Conservation (phyloP, 1,140 invertebrate species). For the Caenorhabditis briggsae region DNA sequence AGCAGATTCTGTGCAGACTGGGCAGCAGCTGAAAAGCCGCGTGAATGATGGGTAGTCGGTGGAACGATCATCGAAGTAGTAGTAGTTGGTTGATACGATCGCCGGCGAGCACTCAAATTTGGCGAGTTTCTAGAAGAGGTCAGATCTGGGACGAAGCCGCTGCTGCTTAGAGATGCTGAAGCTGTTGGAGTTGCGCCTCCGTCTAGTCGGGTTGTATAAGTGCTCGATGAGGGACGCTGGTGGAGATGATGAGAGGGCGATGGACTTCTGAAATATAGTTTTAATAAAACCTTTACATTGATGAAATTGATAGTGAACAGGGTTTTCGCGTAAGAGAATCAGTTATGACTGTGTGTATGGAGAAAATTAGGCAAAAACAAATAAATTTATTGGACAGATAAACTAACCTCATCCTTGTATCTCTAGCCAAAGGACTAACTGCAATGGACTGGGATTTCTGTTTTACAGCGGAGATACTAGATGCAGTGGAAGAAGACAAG, state of each 20-base stretch:
- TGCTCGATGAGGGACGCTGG: conserved; percentile 30
- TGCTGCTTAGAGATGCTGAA: conserved; percentile 31
- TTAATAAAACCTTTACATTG: too few species aligned
- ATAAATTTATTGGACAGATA: too few species aligned
- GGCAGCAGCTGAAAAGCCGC: conserved; percentile 18
- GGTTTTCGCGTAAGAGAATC: too few species aligned
- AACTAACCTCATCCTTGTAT: conserved; percentile 39
- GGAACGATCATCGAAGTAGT: conserved; percentile 37
- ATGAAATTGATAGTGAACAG: too few species aligned
- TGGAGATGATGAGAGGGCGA: conserved; percentile 36
- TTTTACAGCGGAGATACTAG: conserved; percentile 2
- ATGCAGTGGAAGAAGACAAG: neutral
- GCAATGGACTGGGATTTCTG: conserved; percentile 41
- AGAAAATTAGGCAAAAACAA: too few species aligned
- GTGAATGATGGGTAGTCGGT: conserved; percentile 18
- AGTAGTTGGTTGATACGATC: conserved; percentile 31
- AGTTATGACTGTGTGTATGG: too few species aligned
- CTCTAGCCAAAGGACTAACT: conserved; percentile 36
- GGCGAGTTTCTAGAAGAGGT: conserved; percentile 33
- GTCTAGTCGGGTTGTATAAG: conserved; percentile 33
- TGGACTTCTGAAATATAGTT: conserved; percentile 36
- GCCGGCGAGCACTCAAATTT: conserved; percentile 25
- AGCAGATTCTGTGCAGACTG: conserved; percentile 22
- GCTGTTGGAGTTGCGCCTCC: conserved; percentile 14
- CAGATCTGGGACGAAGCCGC: conserved; percentile 36